Percentiles rank a stretch among this genome's conserved stretches.
phyloP scores from a whole-genome alignment of 2,888 invertebrate species.

The Cryptophagus acutangulus region DNA sequence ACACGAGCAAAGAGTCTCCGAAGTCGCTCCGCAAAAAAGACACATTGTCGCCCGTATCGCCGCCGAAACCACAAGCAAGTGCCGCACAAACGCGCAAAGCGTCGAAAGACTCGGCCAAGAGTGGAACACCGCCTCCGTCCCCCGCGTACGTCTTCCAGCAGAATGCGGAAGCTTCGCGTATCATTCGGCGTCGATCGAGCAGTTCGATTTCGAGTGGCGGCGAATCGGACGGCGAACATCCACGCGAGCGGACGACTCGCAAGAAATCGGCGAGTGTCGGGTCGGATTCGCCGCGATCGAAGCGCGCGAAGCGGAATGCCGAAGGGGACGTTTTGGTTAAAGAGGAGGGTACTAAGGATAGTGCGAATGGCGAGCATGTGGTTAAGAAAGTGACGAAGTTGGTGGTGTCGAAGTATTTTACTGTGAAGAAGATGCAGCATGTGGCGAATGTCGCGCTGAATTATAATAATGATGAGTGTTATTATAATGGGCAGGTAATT shows the following conservation, averaged over 20 bases:
- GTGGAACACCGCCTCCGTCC: conserved; percentile 52
- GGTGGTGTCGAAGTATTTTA: conserved; percentile 18
- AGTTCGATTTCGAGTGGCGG: conserved; percentile 64
- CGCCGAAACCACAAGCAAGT: conserved; percentile 15
- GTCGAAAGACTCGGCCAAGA: conserved; percentile 45
- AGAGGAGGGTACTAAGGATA: conserved; percentile 9
- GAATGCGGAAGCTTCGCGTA: conserved; percentile 71
- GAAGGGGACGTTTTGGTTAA: conserved; percentile 1
- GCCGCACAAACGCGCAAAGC: conserved; percentile 40
- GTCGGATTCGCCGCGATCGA: conserved; percentile 18
- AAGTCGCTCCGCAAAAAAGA: conserved; percentile 50
- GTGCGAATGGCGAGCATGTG: neutral
- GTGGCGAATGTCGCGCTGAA: conserved; percentile 32
- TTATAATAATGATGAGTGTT: conserved; percentile 25
- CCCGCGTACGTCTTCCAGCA: conserved; percentile 54
- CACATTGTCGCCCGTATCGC: conserved; percentile 9
- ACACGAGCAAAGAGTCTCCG: conserved; percentile 44
- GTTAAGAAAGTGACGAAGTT: conserved; percentile 6
- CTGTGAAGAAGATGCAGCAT: conserved; percentile 30
- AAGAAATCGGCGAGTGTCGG: conserved; percentile 18
- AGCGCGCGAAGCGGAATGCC: conserved; percentile 17
- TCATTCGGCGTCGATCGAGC: conserved; percentile 77
- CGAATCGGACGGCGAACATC: conserved; percentile 44
- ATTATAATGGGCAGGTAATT: conserved; percentile 30
- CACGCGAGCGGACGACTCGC: conserved; percentile 29